A percentile compares a stretch with the other conserved stretches of the same genome.
These are phyloP conservation scores for Scolopax bukidnonensis DNA, from an alignment of 2,797 vertebrate genomes.

Conservation along the genomic window DNA sequence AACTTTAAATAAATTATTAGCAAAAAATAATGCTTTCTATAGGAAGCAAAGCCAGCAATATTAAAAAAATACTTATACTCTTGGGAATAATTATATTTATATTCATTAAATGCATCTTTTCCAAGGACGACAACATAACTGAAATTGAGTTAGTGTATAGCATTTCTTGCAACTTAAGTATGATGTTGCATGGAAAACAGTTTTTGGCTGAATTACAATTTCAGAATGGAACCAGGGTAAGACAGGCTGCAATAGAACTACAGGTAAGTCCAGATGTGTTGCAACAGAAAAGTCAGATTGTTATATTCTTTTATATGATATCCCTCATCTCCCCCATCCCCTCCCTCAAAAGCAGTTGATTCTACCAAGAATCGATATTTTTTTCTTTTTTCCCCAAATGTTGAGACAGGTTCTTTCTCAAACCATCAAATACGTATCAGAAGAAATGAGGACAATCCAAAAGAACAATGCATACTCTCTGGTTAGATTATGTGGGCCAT, in stretches of 20 bases:
- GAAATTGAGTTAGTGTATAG: neutral
- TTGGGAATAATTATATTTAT: conserved; percentile 50
- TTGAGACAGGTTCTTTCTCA: neutral
- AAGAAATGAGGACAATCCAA: neutral
- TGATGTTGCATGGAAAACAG: neutral
- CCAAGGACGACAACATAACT: conserved; percentile 25
- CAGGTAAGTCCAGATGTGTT: neutral
- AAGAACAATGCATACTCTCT: fast-evolving
- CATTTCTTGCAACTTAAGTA: neutral
- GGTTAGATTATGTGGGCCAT: neutral
- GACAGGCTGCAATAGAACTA: neutral
- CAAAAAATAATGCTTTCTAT: conserved; percentile 60
- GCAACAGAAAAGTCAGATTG: neutral
- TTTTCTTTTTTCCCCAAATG: too few species aligned
- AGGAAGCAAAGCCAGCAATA: conserved; percentile 37
- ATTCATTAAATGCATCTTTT: conserved; percentile 63
- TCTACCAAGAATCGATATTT: neutral
- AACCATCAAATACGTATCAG: neutral
- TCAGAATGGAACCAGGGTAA: neutral
- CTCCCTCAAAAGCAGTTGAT: neutral
- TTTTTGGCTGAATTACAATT: neutral
- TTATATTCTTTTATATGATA: neutral
- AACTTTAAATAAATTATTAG: conserved; percentile 75
- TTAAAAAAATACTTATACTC: neutral
- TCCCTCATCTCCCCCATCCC: neutral